Evolutionary conservation across 2,888 invertebrate species (phyloP).

Genomic region (Cheilosia variabilis): DNA sequence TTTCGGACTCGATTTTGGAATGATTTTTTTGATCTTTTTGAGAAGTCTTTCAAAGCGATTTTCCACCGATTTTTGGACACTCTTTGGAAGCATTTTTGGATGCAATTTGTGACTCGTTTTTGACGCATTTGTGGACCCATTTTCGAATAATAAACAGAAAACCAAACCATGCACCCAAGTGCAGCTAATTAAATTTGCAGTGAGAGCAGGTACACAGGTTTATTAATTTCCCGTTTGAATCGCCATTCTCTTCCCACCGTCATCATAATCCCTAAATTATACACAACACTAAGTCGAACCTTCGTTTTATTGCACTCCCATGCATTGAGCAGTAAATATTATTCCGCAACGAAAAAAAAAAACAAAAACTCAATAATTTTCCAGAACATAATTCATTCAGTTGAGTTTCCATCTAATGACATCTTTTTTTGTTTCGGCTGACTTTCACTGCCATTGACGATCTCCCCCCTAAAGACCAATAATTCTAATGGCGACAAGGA

Average conservation of each 20-base stretch:
- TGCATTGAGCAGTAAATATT: background rate
- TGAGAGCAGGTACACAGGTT: no score
- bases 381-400: slow-evolving; percentile 37
- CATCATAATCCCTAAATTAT: background rate
- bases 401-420: slow-evolving; percentile 54
- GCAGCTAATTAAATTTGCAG: no score
- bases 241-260: slow-evolving; percentile 1
- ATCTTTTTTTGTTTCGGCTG: slow-evolving; percentile 27
- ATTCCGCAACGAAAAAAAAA: background rate
- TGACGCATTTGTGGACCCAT: no score
- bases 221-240: background rate
- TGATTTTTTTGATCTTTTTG: no score
- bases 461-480: slow-evolving; percentile 30
- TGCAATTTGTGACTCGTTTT: no score
- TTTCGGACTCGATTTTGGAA: no score
- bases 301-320: background rate
- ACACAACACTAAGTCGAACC: background rate
- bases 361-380: background rate
- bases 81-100: no score
- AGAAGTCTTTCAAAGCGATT: no score
- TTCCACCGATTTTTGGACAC: no score
- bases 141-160: no score
- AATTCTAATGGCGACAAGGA: slow-evolving; percentile 22
- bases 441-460: slow-evolving; percentile 53
- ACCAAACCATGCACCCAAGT: no score